phyloP scores from a whole-genome alignment of 2,797 vertebrate species.

The Poecilia picta region DNA sequence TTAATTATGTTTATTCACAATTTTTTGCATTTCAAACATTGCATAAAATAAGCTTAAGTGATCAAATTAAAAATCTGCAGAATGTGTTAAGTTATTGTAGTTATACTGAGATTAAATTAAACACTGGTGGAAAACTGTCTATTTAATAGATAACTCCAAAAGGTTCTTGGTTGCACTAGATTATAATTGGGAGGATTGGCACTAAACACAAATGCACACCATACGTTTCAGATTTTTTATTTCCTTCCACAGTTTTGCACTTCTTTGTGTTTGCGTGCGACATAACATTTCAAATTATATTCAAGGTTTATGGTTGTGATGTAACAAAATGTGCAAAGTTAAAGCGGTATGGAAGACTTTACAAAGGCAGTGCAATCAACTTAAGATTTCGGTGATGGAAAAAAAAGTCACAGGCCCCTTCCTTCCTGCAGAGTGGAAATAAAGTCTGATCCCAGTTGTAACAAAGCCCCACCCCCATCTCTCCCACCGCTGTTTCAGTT shows the following conservation, averaged over 20 bases:
- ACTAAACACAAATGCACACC: not conserved
- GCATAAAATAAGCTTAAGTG: too few species aligned
- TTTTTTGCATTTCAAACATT: too few species aligned
- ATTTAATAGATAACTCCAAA: not conserved
- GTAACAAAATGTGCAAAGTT: not conserved
- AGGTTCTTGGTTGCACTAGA: not conserved
- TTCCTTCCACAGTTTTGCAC: not conserved
- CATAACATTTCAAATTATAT: not conserved
- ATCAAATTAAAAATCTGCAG: too few species aligned
- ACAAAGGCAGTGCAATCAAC: constrained; percentile 5
- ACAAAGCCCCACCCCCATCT: constrained; percentile 43
- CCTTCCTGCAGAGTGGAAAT: constrained; percentile 24
- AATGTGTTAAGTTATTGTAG: not conserved
- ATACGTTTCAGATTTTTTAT: not conserved
- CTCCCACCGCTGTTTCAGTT: constrained; percentile 61
- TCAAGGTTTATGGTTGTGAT: not conserved
- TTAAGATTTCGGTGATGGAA: not conserved
- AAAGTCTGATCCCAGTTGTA: constrained; percentile 19
- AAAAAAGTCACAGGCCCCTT: constrained; percentile 15
- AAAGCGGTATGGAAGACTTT: not conserved
- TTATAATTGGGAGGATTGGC: not conserved
- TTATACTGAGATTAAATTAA: not conserved
- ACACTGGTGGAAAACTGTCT: not conserved
- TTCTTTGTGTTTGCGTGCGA: not conserved
- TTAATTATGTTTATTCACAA: too few species aligned